Base-by-base conservation (phyloP, 2,888 invertebrate species). In the Drosophila kanekoi region DNA sequence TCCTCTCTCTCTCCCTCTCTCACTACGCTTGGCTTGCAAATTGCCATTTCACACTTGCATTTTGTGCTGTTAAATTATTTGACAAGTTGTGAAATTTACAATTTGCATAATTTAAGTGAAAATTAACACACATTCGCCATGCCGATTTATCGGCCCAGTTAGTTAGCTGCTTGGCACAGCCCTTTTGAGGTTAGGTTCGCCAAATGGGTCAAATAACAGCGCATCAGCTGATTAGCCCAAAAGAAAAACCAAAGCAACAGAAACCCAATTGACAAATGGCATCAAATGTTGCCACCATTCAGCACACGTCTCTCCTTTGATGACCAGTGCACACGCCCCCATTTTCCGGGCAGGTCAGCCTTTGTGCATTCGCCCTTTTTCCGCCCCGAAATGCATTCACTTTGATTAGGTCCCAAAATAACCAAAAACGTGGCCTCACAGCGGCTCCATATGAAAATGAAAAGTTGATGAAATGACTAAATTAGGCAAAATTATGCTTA, bases 361-460 rank as follows among this genome's bases (percentile, higher is more conserved):
- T 74, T 80, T 68, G 60, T 61, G 68, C 32, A 13, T 16, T 32
- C 13, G 18, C 23, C 49, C 16, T 32, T 47, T 48, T 66, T 45
- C 48, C 45, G 53, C 47, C 49, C 68, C 68, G 53, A 56, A 53
- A 77, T 79, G 66, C 87, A 83, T 87, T 83, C 79, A 68, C 63
- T 72, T 86, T 85, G 85, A 85, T 85, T 85, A 85, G 81, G 48
- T 88, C 14, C 14, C 35, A 59, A 51, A 32, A 37, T 8, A 41
- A 28, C 13, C 13, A 9, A 14, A 40, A 11, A 10, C 23, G 23
- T 28, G 28, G 14, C 28, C 38, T 28, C 16, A 20, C 45, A 57
- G n/a, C 16, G 23, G 37, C 16, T 52, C 40, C 18, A 63, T 45
- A 60, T 54, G 54, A 52, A 64, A 83, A 83, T 80, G 70, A 69